Evolutionary conservation across 2,888 invertebrate genomes (phyloP), one percentile per base, ranked within the genome.

Genomic region (Diabrotica balteata): DNA sequence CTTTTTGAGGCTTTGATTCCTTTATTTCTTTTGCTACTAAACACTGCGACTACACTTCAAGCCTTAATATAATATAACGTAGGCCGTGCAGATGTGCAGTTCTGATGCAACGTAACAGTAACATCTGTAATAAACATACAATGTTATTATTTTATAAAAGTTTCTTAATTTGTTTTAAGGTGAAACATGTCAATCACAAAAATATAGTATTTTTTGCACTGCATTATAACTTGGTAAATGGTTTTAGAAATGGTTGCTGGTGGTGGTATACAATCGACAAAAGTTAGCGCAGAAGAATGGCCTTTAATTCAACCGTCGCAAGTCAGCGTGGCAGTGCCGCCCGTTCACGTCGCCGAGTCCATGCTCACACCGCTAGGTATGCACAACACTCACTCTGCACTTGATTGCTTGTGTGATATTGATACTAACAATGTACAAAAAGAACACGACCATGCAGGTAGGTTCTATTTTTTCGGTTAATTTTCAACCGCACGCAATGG

Each of bases 311-410:
- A 90, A 79, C 92, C 93, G 53, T 88, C 90, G 69, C 92, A 93
- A 83, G 92, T 93, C 77, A 89, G 90, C 77, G 88, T 93, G 71
- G 90, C 90, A 77, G 88, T 90, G 78, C 89, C 90, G 76, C 90
- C 92, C 64, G 90, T 93, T 61, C 90, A 90, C 78, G 89, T 90
- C 64, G 93, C 93, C 22, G 90, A 93, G 81, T 90, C 92, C 72
- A 91, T 92, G 79, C 86, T 93, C 78, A 93, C 93, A 70, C 91
- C 93, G 74, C 87, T 91, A 84, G 91, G 91, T 91, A 87, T 80
- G 81, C 72, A 74, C 72, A 32, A 32, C 32, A 63, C 46, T 55
- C 54, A 55, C 66, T 42, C 54, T 60, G 59, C 67, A 65, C 64
- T 59, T 32, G 53, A 61, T 60, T 59, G 67, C 67, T 68, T 68